Percentiles rank a stretch among this genome's conserved stretches.
These are phyloP conservation scores for Melieria crassipennis DNA, from an alignment of 2,888 invertebrate genomes.

Conservation along the genomic window DNA sequence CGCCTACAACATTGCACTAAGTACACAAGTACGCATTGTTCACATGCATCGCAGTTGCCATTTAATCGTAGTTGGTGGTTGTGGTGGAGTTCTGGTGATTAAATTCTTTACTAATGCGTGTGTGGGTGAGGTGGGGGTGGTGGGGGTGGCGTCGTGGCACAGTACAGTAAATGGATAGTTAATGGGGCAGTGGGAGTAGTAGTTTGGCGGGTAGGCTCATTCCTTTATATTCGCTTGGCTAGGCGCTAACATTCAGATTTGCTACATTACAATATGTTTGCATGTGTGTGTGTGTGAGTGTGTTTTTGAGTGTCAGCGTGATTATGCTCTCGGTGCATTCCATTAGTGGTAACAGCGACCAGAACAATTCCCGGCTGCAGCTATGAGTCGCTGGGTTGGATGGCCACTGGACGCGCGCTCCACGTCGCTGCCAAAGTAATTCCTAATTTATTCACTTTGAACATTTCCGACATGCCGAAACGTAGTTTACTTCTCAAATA, in stretches of 20 bases:
- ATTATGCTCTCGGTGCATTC: neutral
- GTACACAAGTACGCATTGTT: too few relatives aligned
- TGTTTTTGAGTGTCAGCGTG: constrained; percentile 5
- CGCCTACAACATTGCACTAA: too few relatives aligned
- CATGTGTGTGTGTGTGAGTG: constrained; percentile 14
- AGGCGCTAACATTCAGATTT: neutral
- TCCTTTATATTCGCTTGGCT: neutral
- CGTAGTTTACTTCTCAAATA: constrained; percentile 57
- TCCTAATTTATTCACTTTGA: constrained; percentile 31
- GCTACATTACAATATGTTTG: constrained; percentile 11
- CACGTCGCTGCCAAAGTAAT: neutral
- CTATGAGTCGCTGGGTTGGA: too few relatives aligned
- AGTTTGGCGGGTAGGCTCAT: too few relatives aligned
- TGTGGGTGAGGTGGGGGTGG: constrained; percentile 23
- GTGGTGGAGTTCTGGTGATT: constrained; percentile 27
- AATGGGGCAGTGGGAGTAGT: too few relatives aligned
- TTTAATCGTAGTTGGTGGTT: constrained; percentile 22
- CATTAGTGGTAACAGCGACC: neutral
- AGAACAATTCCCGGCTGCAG: too few relatives aligned
- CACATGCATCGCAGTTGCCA: too few relatives aligned
- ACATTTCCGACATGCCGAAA: neutral
- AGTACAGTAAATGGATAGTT: constrained; percentile 40
- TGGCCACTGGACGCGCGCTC: neutral
- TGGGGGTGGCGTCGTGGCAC: constrained; percentile 30
- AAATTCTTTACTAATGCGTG: constrained; percentile 30